Percentiles rank a stretch among this genome's conserved stretches.
Conservation (phyloP, 2,797 vertebrate genomes). For the Acanthurus tractus region DNA sequence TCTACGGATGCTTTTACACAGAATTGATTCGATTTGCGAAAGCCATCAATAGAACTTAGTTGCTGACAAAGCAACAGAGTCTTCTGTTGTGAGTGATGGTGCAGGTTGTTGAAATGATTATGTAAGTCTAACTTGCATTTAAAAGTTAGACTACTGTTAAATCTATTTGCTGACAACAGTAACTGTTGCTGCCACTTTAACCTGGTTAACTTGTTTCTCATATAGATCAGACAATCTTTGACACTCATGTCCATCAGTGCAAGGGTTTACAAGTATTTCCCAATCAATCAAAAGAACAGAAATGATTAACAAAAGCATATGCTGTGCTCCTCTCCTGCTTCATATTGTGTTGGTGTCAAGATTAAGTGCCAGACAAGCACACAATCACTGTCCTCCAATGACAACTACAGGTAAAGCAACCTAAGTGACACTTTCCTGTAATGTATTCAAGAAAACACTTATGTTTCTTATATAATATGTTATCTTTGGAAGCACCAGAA, state of each 20-base stretch:
- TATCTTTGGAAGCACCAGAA: conserved; percentile 5
- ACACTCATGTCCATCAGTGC: neutral
- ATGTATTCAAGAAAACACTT: conserved; percentile 5
- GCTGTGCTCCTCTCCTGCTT: neutral
- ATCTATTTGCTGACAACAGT: too few species aligned
- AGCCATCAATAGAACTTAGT: too few species aligned
- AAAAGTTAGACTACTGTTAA: too few species aligned
- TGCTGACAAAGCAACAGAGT: too few species aligned
- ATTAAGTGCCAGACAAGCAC: neutral
- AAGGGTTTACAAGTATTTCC: neutral
- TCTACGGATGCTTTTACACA: too few species aligned
- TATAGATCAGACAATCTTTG: neutral
- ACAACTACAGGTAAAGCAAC: neutral
- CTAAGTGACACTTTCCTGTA: neutral
- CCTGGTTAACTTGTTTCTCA: neutral
- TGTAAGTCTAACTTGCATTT: too few species aligned
- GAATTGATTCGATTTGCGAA: too few species aligned
- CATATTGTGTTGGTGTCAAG: neutral
- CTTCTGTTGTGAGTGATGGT: too few species aligned
- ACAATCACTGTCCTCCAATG: neutral
- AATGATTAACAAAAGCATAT: neutral
- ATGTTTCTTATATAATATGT: neutral
- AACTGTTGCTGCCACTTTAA: neutral
- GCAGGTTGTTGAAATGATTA: too few species aligned
- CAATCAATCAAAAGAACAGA: conserved; percentile 10